Evolutionary conservation across 2,888 invertebrate genomes (phyloP).

Genomic region (Caenorhabditis plicata): DNA sequence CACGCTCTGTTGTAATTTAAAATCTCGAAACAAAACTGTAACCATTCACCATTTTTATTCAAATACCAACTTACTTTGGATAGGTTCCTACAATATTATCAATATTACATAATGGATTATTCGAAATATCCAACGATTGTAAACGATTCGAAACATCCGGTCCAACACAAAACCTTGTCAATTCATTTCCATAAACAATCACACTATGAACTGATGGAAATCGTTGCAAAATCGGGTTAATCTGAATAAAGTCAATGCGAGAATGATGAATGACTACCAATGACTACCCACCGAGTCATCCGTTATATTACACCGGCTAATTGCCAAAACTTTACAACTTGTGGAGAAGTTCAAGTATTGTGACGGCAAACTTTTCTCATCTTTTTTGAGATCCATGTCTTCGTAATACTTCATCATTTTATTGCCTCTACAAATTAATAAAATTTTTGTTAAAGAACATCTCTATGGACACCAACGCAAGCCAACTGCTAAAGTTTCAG

Average conservation of each 20-base stretch:
- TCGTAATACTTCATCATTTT: constrained; percentile 17
- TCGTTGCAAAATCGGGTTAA: constrained; percentile 18
- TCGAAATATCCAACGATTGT: constrained; percentile 37
- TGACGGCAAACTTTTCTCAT: not conserved
- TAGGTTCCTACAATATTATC: constrained; percentile 27
- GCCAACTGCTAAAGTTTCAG: too few relatives aligned
- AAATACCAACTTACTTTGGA: constrained; percentile 9
- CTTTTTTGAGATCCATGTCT: constrained; percentile 1
- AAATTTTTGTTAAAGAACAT: not conserved
- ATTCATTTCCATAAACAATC: constrained; percentile 32
- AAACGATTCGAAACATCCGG: constrained; percentile 14
- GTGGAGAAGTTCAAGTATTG: constrained; percentile 8
- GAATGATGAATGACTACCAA: not conserved
- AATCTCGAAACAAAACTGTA: too few relatives aligned
- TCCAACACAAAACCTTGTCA: constrained; percentile 12
- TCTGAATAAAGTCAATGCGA: constrained; percentile 11
- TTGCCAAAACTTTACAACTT: constrained; percentile 26
- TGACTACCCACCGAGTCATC: constrained; percentile 28
- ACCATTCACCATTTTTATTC: too few relatives aligned
- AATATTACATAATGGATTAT: constrained; percentile 29
- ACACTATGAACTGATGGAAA: constrained; percentile 29
- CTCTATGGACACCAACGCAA: too few relatives aligned
- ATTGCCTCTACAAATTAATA: constrained; percentile 21
- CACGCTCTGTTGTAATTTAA: too few relatives aligned
- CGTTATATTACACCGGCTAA: constrained; percentile 33